Base-by-base conservation (phyloP, 2,888 invertebrate genomes). In the Agrochola lychnidis region DNA sequence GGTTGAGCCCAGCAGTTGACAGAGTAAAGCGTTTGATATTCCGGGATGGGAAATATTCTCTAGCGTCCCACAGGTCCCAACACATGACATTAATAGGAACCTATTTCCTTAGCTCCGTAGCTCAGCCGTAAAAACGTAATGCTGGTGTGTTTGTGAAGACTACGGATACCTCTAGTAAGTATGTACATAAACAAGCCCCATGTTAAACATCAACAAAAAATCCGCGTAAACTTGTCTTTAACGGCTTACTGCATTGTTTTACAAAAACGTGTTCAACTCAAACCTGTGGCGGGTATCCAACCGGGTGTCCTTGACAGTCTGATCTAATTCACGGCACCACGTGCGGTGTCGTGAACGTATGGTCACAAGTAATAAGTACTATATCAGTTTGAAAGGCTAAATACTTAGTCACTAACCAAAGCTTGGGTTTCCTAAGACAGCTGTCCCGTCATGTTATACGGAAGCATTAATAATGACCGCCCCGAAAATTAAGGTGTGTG, bases 241-340 rank as follows among this genome's bases (percentile, higher is more conserved):
- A 62, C 81, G 51, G 78, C 66, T 67, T 70, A 80, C 70, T 48
- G 80, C 61, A 79, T 82, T 82, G 82, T 82, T 79, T 75, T 76
- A 77, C 61, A 63, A 81, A 83, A 85, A 80, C 82, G 22, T 78
- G 86, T 78, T 70, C 45, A 68, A 76, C 71, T 67, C 59, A 74
- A 74, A 79, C 63, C 56, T 76, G 79, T 62, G 62, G 62, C 72
- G 48, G 73, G 73, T 67, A 73, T 59, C 42, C 61, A 56, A 83
- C 70, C 73, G 68, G 86, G 30, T 81, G 81, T 77, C 86, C 86
- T 86, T 86, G 86, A 81, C 81, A 72, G 77, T 74, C 83, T 78
- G 84, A 74, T 76, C 81, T 78, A 71, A 75, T 81, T 86, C 57
- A 53, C 56, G 67, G 63, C n/a, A 73, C 84, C 83, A 77, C 80